Evolutionary conservation across 2,113 vertebrate species (phyloP).

Genomic region (Typhlomys cinereus): DNA sequence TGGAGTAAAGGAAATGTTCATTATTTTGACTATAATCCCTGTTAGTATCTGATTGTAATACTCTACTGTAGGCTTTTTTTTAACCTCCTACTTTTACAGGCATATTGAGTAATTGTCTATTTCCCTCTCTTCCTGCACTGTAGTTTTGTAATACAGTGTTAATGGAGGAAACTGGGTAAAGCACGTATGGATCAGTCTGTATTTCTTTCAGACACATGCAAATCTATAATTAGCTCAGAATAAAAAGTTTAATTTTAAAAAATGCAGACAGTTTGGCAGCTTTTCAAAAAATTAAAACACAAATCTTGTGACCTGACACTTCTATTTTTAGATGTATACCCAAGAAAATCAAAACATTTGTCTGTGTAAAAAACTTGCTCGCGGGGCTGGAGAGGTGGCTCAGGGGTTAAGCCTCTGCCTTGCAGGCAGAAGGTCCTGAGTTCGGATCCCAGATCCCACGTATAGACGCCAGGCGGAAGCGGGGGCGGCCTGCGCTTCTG

Average conservation of each 20-base stretch:
- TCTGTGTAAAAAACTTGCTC: neutral
- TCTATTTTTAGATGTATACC: neutral
- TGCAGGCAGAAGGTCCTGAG: neutral
- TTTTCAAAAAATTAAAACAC: conserved; percentile 45
- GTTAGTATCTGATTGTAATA: neutral
- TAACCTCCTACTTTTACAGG: too few relatives aligned
- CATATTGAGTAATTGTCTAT: too few relatives aligned
- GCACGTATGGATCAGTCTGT: neutral
- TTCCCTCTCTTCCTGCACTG: too few relatives aligned
- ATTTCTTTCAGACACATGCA: conserved; percentile 33
- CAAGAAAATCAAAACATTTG: conserved; percentile 8
- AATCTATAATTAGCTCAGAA: conserved; percentile 24
- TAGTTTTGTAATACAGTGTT: conserved; percentile 1
- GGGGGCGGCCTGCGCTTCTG: too few relatives aligned
- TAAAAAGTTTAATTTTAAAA: conserved; percentile 48
- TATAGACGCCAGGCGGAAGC: too few relatives aligned
- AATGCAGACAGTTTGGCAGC: conserved; percentile 20
- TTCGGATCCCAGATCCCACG: neutral
- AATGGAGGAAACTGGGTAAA: neutral
- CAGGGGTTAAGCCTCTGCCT: neutral
- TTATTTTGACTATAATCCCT: neutral
- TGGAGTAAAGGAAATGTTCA: neutral
- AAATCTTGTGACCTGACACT: conserved; percentile 16
- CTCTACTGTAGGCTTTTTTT: neutral
- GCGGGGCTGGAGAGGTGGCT: neutral